These are phyloP conservation scores for Anthopleura sola DNA, from an alignment of 64 coral and sea anemone species.

Conservation along the genomic window DNA sequence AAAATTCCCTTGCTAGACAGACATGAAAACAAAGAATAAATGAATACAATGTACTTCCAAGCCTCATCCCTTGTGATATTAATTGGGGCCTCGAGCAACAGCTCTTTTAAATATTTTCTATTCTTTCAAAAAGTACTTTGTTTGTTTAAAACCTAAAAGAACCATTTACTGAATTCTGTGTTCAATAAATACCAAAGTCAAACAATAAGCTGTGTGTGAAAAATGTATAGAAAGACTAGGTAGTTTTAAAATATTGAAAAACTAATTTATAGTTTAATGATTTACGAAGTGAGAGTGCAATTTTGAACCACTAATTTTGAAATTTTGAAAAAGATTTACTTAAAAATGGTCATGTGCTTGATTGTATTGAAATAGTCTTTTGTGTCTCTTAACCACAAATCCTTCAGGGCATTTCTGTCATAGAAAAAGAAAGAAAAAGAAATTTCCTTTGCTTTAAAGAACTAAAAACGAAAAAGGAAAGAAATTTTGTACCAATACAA, in stretches of 20 bases:
- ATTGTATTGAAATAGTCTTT: constrained; percentile 3
- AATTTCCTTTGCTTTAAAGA: neutral
- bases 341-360: neutral
- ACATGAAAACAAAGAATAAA: neutral
- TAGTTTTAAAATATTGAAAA: neutral
- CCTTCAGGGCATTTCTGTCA: constrained; percentile 6
- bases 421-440: neutral
- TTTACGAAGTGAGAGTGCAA: neutral
- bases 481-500: neutral
- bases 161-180: neutral
- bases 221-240: neutral
- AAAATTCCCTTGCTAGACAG: neutral
- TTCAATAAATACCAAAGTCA: neutral
- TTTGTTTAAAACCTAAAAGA: constrained; percentile 16
- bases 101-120: neutral
- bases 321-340: neutral
- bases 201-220: neutral
- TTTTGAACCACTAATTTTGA: constrained; percentile 1
- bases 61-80: neutral
- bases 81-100: constrained; percentile 11
- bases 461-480: neutral
- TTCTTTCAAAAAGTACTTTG: neutral
- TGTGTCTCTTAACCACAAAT: neutral
- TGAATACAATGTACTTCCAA: neutral
- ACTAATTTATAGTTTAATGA: neutral